phyloP scores from a whole-genome alignment of 92 coral and sea anemone genomes.

The Phenganax marumi region DNA sequence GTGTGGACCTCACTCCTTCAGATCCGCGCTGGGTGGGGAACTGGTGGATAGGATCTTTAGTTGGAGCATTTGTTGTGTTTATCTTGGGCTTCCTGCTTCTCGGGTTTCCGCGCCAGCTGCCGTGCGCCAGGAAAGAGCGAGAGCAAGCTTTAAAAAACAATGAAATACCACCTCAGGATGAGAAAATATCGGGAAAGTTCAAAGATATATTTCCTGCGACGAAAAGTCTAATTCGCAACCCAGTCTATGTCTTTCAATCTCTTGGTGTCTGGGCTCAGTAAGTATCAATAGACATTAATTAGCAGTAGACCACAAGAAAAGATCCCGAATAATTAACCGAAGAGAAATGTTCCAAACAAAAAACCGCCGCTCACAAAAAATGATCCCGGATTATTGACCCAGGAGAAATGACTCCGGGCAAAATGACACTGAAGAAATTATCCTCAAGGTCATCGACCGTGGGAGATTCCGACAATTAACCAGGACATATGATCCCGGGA shows the following conservation, averaged over 20 bases:
- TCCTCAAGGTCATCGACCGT: too few relatives aligned
- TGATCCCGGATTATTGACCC: too few relatives aligned
- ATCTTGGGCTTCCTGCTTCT: conserved; percentile 55
- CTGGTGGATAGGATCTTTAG: conserved; percentile 92
- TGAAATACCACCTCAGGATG: conserved; percentile 56
- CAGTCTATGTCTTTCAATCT: conserved; percentile 65
- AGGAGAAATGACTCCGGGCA: too few relatives aligned
- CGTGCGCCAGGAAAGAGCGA: conserved; percentile 68
- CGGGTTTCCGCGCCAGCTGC: conserved; percentile 80
- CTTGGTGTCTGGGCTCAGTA: conserved; percentile 50
- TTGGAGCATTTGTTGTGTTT: conserved; percentile 60
- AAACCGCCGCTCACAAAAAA: too few relatives aligned
- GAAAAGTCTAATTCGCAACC: conserved; percentile 53
- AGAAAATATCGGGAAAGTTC: conserved; percentile 51
- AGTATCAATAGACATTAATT: neutral
- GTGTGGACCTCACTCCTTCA: conserved; percentile 59
- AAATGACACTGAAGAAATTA: too few relatives aligned
- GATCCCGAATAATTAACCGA: neutral
- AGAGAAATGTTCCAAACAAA: neutral
- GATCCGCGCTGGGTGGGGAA: conserved; percentile 97
- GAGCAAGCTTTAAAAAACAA: conserved; percentile 67
- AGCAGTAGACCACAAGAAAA: neutral
- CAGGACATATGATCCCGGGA: too few relatives aligned
- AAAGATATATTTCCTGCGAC: conserved; percentile 69
- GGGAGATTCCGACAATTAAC: too few relatives aligned